Evolutionary conservation across 64 coral and sea anemone species (phyloP).

Genomic region (Astreopora myriophthalma): DNA sequence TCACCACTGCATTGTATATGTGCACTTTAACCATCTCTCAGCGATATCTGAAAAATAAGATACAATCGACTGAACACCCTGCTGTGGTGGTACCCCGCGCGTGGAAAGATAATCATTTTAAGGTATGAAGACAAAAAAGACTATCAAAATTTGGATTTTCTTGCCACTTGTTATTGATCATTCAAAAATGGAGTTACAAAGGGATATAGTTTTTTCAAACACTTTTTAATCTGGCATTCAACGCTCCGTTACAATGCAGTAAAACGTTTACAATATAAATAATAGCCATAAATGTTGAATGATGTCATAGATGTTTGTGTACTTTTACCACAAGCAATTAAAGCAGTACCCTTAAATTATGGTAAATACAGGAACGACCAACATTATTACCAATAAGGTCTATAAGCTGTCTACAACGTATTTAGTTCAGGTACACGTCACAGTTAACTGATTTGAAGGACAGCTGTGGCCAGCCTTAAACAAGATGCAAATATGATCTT

Average conservation of each 20-base stretch:
- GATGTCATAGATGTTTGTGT: neutral
- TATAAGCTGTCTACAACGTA: neutral
- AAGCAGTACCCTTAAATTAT: neutral
- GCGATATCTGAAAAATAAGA: neutral
- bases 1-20: constrained; percentile 45
- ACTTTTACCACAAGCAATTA: neutral
- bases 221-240: neutral
- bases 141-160: neutral
- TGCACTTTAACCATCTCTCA: neutral
- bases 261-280: neutral
- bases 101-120: neutral
- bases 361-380: neutral
- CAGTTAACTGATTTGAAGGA: neutral
- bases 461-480: neutral
- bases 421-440: neutral
- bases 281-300: neutral
- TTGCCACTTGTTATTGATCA: neutral
- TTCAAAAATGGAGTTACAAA: neutral
- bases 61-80: neutral
- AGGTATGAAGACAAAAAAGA: too few species aligned
- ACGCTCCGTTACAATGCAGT: neutral
- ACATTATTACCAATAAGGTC: too few species aligned
- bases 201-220: neutral
- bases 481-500: neutral
- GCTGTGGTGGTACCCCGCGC: neutral